Evolutionary conservation across 2,888 invertebrate genomes (phyloP).

Genomic region (Pterostichus madidus): DNA sequence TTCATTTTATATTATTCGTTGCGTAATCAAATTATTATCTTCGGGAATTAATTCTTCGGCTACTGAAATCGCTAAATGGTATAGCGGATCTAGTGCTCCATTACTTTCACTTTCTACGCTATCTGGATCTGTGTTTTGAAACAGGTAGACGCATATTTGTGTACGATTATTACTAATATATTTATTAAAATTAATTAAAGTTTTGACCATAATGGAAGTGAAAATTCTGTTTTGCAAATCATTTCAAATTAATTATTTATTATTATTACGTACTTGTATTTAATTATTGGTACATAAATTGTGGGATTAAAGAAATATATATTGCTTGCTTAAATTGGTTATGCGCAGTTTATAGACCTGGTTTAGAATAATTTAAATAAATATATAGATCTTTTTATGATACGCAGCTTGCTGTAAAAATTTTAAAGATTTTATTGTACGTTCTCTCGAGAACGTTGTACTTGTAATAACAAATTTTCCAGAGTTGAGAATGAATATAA

Average conservation of each 20-base stretch:
- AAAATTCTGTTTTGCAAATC: slow-evolving; percentile 45
- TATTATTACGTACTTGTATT: slow-evolving; percentile 33
- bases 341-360: neutral
- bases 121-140: slow-evolving; percentile 22
- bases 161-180: slow-evolving; percentile 25
- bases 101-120: slow-evolving; percentile 49
- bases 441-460: no score
- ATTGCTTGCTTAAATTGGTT: neutral
- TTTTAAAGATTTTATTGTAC: no score
- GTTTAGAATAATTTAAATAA: no score
- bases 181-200: slow-evolving; percentile 51
- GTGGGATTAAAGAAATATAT: neutral
- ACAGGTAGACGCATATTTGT: slow-evolving; percentile 26
- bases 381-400: no score
- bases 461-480: no score
- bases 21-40: slow-evolving; percentile 38
- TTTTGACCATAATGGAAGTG: slow-evolving; percentile 52
- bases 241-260: slow-evolving; percentile 45
- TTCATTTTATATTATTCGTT: neutral
- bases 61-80: slow-evolving; percentile 45
- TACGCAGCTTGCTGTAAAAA: no score
- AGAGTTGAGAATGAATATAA: no score
- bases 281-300: slow-evolving; percentile 26
- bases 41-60: slow-evolving; percentile 23
- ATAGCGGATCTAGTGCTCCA: neutral